Evolutionary conservation across 2,797 vertebrate genomes (phyloP).

Genomic region (Girardinus metallicus): DNA sequence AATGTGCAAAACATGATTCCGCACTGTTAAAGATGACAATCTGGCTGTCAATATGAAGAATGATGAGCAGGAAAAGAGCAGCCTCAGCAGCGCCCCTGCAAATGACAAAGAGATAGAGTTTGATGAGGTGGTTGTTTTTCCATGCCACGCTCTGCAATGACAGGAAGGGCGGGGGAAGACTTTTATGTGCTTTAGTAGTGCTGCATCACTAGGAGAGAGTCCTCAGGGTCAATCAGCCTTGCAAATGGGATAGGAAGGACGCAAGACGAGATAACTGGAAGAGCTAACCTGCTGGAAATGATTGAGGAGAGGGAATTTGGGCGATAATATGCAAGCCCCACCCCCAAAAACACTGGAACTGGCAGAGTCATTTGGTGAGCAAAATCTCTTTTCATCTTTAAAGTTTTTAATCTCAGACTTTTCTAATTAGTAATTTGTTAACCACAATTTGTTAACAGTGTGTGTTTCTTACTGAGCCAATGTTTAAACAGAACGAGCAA

Average conservation of each 20-base stretch:
- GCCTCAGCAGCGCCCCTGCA: conserved; percentile 43
- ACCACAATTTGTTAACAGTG: background rate
- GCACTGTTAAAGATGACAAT: conserved; percentile 47
- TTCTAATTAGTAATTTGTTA: conserved; percentile 59
- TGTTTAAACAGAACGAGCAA: background rate
- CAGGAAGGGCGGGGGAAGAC: background rate
- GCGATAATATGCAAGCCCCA: conserved; percentile 22
- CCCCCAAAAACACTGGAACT: conserved; percentile 6
- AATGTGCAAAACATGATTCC: conserved; percentile 49
- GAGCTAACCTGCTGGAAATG: conserved; percentile 67
- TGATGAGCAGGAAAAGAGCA: conserved; percentile 34
- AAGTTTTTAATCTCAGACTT: conserved; percentile 43
- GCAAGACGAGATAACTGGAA: conserved; percentile 46
- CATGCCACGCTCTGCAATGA: conserved; percentile 32
- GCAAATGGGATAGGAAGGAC: conserved; percentile 68
- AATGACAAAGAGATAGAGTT: conserved; percentile 50
- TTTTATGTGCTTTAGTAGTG: conserved; percentile 23
- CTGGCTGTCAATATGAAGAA: conserved; percentile 48
- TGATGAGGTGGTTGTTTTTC: conserved; percentile 58
- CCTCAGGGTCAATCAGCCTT: conserved; percentile 69
- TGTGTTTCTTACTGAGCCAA: background rate
- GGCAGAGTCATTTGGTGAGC: conserved; percentile 21
- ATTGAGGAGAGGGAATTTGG: conserved; percentile 47
- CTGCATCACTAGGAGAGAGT: conserved; percentile 59
- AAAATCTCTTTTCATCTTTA: conserved; percentile 31